Conservation (phyloP, 2,888 invertebrate species). For the Cantharis rustica region DNA sequence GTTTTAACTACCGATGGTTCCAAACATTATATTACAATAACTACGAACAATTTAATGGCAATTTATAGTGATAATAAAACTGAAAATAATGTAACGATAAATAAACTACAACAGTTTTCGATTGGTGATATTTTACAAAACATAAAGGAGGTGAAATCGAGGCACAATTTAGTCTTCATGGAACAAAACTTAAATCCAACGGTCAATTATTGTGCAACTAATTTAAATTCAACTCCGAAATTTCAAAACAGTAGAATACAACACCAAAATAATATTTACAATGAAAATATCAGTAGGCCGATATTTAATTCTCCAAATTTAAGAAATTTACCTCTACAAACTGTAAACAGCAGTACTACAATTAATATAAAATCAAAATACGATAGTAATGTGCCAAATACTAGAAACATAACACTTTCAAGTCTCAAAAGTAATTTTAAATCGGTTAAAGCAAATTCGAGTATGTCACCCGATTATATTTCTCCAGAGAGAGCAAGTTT, state of each 20-base stretch:
- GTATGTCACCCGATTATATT: background rate
- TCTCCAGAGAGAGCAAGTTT: background rate
- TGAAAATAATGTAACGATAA: constrained; percentile 5
- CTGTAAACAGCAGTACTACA: background rate
- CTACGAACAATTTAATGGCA: constrained; percentile 44
- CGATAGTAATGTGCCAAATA: background rate
- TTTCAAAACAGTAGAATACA: background rate
- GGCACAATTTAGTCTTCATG: background rate
- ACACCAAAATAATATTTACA: background rate
- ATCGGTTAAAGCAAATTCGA: background rate
- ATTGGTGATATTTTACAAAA: constrained; percentile 14
- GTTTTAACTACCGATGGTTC: constrained; percentile 41
- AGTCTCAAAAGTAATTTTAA: constrained; percentile 3
- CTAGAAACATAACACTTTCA: background rate
- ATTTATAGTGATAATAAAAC: constrained; percentile 40
- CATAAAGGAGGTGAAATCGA: constrained; percentile 9
- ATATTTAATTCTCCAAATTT: background rate
- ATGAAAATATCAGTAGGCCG: background rate
- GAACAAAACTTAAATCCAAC: background rate
- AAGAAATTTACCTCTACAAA: background rate
- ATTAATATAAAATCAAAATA: background rate
- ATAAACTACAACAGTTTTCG: constrained; percentile 11
- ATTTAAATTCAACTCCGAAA: background rate
- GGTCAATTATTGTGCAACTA: background rate
- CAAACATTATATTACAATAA: constrained; percentile 45